Base-by-base conservation (phyloP, 1,140 invertebrate genomes). In the Chlorops oryzae region DNA sequence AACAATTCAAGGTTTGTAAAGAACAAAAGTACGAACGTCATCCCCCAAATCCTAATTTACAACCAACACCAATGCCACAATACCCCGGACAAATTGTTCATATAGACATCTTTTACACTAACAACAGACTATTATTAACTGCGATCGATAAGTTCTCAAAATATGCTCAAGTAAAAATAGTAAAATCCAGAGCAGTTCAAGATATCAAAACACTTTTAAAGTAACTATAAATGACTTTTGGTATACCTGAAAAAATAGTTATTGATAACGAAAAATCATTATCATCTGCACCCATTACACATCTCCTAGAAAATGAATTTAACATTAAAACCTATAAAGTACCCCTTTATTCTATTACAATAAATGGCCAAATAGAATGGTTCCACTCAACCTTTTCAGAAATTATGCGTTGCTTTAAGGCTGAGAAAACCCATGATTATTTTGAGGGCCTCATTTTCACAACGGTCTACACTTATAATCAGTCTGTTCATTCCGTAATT, bases 1-100 rank as follows among this genome's bases (percentile, higher is more conserved):
- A 5, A 5, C 7, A 13, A 23, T 43, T 18, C 17, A 13, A 2
- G 2, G 2, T 17, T 5, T 43, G 41, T 21, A 43, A 43, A 43
- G 15, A 43, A 23, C 21, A 25, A 12, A 43, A 43, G 24, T 43
- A 43, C 17, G 41, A 43, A 22, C 9, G 41, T n/a, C 41, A 43
- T 2, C 41, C 41, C 22, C 28, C 12, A 3, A 34, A 34, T 12
- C 3, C 15, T 12, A 43, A 43, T n/a, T n/a, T 22, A 22, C 2
- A 2, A 13, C 3, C 9, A 13, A 38, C 34, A 39, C 35, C 35
- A 1, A 40, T 49, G 4, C 47, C 38, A 2, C 23, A 28, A 17
- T 49, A 27, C 18, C 47, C 47, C 5, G 47, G 47, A 2, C 24
- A 49, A 17, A 49, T 41, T 1, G 25, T 49, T 7, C 47, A 49